phyloP scores from a whole-genome alignment of 2,888 invertebrate species.

The Ypsolopha sequella region DNA sequence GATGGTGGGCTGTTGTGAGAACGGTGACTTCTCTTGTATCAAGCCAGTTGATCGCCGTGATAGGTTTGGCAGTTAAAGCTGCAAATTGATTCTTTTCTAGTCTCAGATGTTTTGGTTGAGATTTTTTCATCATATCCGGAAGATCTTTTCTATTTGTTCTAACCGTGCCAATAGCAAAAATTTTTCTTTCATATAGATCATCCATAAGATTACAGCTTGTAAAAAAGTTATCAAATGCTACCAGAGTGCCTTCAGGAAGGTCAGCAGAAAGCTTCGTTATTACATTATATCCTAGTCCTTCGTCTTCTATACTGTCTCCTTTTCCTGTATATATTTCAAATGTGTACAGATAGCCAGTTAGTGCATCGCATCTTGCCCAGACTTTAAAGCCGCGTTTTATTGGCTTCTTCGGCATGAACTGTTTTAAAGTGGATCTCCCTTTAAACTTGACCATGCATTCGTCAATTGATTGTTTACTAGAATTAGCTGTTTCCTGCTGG shows the following conservation, averaged over 20 bases:
- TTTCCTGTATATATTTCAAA: constrained; percentile 17
- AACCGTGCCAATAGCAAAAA: constrained; percentile 21
- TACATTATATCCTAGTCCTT: constrained; percentile 15
- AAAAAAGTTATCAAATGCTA: constrained; percentile 6
- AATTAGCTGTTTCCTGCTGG: constrained; percentile 10
- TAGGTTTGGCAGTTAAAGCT: constrained; percentile 7
- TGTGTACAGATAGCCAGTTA: constrained; percentile 4
- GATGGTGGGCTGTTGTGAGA: constrained; percentile 18
- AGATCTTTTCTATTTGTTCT: constrained; percentile 18
- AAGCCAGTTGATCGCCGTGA: constrained; percentile 12
- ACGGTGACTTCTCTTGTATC: constrained; percentile 15
- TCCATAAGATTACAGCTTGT: constrained; percentile 10
- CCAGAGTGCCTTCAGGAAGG: constrained; percentile 3
- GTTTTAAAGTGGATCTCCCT: constrained; percentile 15
- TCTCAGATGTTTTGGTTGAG: constrained; percentile 4
- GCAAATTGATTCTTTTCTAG: neutral
- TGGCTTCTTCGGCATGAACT: constrained; percentile 19
- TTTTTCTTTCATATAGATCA: constrained; percentile 14
- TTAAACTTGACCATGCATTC: constrained; percentile 23
- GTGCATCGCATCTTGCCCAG: constrained; percentile 4
- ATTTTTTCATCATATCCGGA: constrained; percentile 17
- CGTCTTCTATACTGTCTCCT: constrained; percentile 14
- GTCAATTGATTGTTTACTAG: constrained; percentile 15
- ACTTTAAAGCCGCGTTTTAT: constrained; percentile 8
- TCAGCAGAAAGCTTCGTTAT: constrained; percentile 7